Evolutionary conservation across 2,113 vertebrate species (phyloP), one percentile per base, ranked within the genome.

Genomic region (Centrocercus urophasianus): DNA sequence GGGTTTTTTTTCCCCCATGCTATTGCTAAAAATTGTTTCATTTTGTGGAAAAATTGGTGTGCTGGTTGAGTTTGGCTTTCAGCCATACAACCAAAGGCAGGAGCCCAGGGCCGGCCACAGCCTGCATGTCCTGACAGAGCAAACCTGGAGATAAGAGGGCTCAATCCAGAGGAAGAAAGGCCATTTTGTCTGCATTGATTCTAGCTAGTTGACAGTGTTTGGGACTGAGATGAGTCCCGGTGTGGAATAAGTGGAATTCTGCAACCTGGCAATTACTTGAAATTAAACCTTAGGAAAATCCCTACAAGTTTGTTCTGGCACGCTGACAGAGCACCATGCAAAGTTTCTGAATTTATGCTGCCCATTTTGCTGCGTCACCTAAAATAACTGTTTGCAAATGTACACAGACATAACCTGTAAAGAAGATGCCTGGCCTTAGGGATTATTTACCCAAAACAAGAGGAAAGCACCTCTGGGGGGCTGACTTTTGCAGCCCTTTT

Each of bases 231-330:
- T 4, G 52, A 90, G 40, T 42, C 42, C n/a, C 59, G 50, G 40
- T 11, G 27, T 86, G 52, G 63, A 94, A 92, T 69, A 94, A 89
- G 90, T 36, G 78, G 50, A 21, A 93, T 73, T 61, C 28, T 86
- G n/a, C 88, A 94, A 76, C 59, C 38, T 92, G 72, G 65, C 24
- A 83, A 70, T 56, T 75, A 47, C 87, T 6, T 74, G 64, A 89
- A 87, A 84, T 94, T 11, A 93, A 71, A 91, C 56, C 18, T 88
- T 50, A 56, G 84, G 77, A 91, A 93, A 89, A 93, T 74, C 77
- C 40, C 66, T 78, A 73, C 71, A 86, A 83, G 66, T 88, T 83
- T 82, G 20, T 76, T 65, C 69, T 88, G 76, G 45, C 52, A 72
- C 0, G 2, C 48, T 83, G 93, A 81, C 75, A 83, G 94, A 88